phyloP scores from a whole-genome alignment of 2,113 vertebrate species.

The Cinclus cinclus region DNA sequence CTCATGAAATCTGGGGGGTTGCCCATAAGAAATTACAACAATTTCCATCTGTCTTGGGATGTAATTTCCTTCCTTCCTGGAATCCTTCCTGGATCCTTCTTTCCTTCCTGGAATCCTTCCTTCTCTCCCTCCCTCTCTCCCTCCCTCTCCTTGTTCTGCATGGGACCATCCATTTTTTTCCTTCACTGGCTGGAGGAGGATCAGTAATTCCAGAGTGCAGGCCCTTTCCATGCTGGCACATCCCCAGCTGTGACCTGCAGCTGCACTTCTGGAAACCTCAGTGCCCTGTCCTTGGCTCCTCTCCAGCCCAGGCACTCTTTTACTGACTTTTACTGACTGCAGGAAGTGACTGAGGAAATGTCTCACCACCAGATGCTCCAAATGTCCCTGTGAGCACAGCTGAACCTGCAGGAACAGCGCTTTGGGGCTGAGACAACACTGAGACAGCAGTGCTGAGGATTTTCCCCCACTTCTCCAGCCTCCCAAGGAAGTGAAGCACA shows the following conservation, averaged over 20 bases:
- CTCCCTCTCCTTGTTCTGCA: too few relatives aligned
- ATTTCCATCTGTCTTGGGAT: background rate
- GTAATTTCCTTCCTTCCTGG: background rate
- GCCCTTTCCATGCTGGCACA: background rate
- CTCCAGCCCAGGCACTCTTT: background rate
- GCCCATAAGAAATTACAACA: background rate
- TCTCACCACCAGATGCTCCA: background rate
- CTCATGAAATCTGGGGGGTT: background rate
- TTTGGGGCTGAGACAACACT: background rate
- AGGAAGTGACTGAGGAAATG: background rate
- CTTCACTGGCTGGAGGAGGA: background rate
- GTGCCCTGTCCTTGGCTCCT: background rate
- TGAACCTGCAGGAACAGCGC: background rate
- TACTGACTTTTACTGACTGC: background rate
- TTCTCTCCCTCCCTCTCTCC: too few relatives aligned
- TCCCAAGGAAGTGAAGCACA: background rate
- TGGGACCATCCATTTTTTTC: background rate
- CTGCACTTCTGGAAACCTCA: background rate
- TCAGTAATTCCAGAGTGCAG: background rate
- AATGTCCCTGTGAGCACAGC: background rate
- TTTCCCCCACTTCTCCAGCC: background rate
- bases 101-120: background rate
- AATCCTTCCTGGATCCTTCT: background rate
- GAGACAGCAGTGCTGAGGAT: background rate
- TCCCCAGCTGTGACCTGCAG: background rate